Percentiles rank a stretch among this genome's conserved stretches.
Conservation (phyloP, 2,888 invertebrate species). For the Scrobipalpa costella region DNA sequence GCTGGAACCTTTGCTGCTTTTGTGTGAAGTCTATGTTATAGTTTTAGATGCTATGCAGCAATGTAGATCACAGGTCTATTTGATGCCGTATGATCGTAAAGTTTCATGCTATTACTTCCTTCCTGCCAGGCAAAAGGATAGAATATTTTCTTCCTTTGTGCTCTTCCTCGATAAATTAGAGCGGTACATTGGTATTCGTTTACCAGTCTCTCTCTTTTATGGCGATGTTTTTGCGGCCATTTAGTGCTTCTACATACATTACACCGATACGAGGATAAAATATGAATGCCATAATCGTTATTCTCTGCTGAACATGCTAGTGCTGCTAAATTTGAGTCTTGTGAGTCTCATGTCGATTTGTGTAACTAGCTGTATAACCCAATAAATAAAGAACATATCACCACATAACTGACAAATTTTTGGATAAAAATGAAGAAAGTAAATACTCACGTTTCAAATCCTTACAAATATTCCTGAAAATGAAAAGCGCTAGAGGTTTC, state of each 20-base stretch:
- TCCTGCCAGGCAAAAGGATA: conserved; percentile 38
- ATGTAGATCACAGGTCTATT: not conserved
- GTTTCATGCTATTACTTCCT: conserved; percentile 43
- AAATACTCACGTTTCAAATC: no score
- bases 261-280: conserved; percentile 24
- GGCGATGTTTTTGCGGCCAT: conserved; percentile 37
- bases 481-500: not conserved
- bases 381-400: no score
- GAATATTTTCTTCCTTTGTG: conserved; percentile 40
- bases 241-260: conserved; percentile 29
- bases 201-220: conserved; percentile 33
- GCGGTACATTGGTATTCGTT: conserved; percentile 37
- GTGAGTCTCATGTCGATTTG: no score
- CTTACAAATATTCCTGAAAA: not conserved
- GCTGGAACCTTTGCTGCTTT: not conserved
- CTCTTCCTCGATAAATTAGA: conserved; percentile 42
- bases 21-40: not conserved
- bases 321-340: conserved; percentile 29
- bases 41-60: no score
- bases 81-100: conserved; percentile 51
- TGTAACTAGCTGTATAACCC: no score
- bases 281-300: conserved; percentile 23
- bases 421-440: no score
- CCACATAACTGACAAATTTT: no score
- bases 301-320: not conserved